Conservation (phyloP, 2,888 invertebrate genomes). For the Drosophila birchii region DNA sequence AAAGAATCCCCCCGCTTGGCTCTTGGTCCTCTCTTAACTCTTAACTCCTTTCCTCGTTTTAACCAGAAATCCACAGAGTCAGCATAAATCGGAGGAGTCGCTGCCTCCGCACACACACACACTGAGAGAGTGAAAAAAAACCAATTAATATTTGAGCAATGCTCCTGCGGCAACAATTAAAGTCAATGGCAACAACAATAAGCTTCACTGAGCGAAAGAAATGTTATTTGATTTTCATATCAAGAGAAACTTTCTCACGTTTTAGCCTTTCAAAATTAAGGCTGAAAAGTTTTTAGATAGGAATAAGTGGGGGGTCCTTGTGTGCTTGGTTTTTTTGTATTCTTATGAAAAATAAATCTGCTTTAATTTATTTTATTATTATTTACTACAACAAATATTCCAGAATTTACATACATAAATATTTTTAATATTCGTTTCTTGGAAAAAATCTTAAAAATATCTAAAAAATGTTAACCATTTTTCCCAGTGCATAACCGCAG, state of each 20-base stretch:
- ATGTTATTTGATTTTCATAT: background rate
- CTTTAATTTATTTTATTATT: background rate
- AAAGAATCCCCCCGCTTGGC: background rate
- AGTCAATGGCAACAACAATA: conserved; percentile 58
- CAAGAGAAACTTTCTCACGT: background rate
- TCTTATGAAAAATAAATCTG: too few species aligned
- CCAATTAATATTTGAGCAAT: conserved; percentile 83
- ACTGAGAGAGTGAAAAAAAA: conserved; percentile 48
- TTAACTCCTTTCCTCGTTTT: conserved; percentile 47
- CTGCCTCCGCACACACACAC: conserved; percentile 52
- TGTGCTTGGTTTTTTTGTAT: too few species aligned
- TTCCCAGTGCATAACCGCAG: conserved; percentile 14
- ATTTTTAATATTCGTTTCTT: too few species aligned
- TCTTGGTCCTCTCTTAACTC: conserved; percentile 2
- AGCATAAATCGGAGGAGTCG: conserved; percentile 20
- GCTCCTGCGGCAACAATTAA: conserved; percentile 83
- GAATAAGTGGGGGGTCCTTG: background rate
- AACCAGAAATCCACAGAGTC: conserved; percentile 68
- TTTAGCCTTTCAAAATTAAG: too few species aligned
- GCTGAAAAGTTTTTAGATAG: background rate
- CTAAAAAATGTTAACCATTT: background rate
- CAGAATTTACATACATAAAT: too few species aligned
- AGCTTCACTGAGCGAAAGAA: conserved; percentile 21
- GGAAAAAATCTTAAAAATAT: too few species aligned
- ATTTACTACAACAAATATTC: background rate